A percentile compares a stretch with the other conserved stretches of the same genome.
Evolutionary conservation across 2,888 invertebrate species (phyloP).

Genomic region (Hoplodrina ambigua): DNA sequence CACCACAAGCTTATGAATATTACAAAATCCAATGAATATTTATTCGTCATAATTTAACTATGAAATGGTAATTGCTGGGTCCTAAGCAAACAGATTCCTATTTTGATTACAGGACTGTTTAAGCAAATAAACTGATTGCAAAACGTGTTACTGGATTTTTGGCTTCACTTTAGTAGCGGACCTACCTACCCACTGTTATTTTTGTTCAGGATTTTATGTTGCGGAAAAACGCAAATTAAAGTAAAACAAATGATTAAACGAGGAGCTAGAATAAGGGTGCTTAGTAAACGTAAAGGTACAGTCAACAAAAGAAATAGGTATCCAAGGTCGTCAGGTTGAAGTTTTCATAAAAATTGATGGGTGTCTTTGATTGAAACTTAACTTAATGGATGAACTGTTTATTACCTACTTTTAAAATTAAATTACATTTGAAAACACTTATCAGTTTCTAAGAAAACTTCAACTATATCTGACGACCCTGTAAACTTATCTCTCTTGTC

Average conservation of each 20-base stretch:
- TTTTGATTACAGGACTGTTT: conserved; percentile 59
- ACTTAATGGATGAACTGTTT: too few species aligned
- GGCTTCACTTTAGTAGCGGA: background rate
- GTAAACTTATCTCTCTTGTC: too few species aligned
- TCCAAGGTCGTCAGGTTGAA: too few species aligned
- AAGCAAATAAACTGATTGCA: conserved; percentile 47
- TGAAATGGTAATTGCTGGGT: conserved; percentile 62
- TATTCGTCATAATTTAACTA: conserved; percentile 61
- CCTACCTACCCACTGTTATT: background rate
- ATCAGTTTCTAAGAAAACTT: too few species aligned
- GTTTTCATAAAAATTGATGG: too few species aligned
- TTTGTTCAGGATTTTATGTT: background rate
- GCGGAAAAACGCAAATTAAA: background rate
- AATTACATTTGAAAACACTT: too few species aligned
- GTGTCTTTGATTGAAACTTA: too few species aligned
- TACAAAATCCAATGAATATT: conserved; percentile 64
- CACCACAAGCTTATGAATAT: conserved; percentile 49
- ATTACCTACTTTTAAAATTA: too few species aligned
- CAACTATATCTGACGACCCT: too few species aligned
- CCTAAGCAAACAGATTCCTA: conserved; percentile 62
- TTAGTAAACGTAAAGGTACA: too few species aligned
- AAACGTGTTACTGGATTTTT: conserved; percentile 42
- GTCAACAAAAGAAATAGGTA: too few species aligned
- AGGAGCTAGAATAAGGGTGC: too few species aligned
- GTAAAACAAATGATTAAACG: conserved; percentile 5